phyloP scores from a whole-genome alignment of 2,113 vertebrate genomes.

The Saccopteryx bilineata region DNA sequence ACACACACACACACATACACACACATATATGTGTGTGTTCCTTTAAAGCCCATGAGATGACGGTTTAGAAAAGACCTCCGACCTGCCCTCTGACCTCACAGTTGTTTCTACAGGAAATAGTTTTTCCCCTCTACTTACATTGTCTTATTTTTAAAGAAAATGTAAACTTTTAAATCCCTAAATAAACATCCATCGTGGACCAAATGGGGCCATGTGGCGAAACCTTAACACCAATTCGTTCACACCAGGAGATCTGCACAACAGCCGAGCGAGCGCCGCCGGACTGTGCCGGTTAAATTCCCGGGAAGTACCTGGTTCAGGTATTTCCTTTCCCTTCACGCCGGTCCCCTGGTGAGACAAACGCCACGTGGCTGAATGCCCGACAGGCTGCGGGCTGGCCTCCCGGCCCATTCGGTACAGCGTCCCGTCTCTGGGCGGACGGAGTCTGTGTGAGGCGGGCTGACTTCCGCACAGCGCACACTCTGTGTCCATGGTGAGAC shows the following conservation, averaged over 20 bases:
- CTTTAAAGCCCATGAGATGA: not conserved
- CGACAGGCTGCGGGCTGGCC: not conserved
- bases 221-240: not conserved
- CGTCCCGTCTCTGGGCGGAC: not conserved
- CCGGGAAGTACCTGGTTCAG: not conserved
- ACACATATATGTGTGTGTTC: not conserved
- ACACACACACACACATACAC: too few species aligned
- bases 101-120: constrained; percentile 25
- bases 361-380: not conserved
- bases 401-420: too few species aligned
- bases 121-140: not conserved
- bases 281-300: not conserved
- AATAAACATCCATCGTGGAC: not conserved
- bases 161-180: not conserved
- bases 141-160: not conserved
- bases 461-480: constrained; percentile 25
- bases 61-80: not conserved
- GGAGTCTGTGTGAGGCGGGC: not conserved
- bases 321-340: not conserved
- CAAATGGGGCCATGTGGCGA: not conserved
- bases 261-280: not conserved
- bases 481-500: not conserved
- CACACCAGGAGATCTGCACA: not conserved
- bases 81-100: not conserved
- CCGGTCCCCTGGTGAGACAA: not conserved